phyloP scores from a whole-genome alignment of 2,888 invertebrate species.

The Plutella xylostella region DNA sequence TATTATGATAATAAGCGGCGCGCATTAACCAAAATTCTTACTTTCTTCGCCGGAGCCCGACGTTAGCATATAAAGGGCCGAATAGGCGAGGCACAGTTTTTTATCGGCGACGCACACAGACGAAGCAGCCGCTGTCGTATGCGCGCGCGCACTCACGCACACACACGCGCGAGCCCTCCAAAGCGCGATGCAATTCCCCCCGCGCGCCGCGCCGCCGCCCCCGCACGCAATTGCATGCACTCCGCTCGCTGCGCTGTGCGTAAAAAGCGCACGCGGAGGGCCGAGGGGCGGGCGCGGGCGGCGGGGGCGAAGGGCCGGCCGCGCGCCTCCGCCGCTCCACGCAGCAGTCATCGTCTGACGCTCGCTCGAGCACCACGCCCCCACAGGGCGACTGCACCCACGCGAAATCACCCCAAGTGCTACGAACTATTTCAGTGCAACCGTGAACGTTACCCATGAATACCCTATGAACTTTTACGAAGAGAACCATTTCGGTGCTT shows the following conservation, averaged over 20 bases:
- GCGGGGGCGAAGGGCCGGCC: constrained; percentile 34
- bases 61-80: constrained; percentile 56
- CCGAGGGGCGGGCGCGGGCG: constrained; percentile 36
- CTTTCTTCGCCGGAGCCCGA: constrained; percentile 46
- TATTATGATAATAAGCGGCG: constrained; percentile 37
- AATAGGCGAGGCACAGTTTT: constrained; percentile 50
- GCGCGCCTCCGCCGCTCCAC: constrained; percentile 31
- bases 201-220: constrained; percentile 34
- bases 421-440: constrained; percentile 48
- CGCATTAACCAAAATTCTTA: constrained; percentile 38
- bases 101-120: constrained; percentile 36
- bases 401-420: constrained; percentile 6
- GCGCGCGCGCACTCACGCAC: constrained; percentile 54
- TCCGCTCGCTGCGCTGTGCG: constrained; percentile 45
- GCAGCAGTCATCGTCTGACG: constrained; percentile 58
- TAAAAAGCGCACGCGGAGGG: constrained; percentile 68
- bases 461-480: not conserved
- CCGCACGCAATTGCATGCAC: constrained; percentile 62
- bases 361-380: constrained; percentile 62
- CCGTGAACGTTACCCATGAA: constrained; percentile 38
- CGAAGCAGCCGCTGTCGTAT: constrained; percentile 9
- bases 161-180: constrained; percentile 49
- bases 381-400: constrained; percentile 38
- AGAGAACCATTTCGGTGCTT: not conserved
- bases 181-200: constrained; percentile 62